Conservation (phyloP, 2,113 vertebrate genomes). For the Ameiurus melas region DNA sequence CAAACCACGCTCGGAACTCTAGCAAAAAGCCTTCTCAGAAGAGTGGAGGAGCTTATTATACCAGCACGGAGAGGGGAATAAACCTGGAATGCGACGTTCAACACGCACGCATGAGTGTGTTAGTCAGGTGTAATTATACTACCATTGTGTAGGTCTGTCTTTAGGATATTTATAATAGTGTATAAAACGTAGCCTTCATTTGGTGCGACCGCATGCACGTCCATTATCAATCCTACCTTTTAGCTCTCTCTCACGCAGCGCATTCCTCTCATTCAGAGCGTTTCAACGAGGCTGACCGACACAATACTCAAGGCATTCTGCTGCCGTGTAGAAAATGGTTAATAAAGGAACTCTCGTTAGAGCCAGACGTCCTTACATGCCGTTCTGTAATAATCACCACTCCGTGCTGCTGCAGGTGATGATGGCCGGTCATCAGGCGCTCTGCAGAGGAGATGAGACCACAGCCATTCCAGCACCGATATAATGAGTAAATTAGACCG, state of each 20-base stretch:
- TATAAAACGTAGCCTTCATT: neutral
- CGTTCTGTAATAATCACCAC: neutral
- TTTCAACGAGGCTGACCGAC: neutral
- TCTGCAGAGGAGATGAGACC: constrained; percentile 57
- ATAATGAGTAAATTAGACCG: constrained; percentile 54
- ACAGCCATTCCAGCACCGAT: constrained; percentile 62
- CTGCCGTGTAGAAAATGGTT: neutral
- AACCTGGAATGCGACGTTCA: too few species aligned
- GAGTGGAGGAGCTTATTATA: too few species aligned
- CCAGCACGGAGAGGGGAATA: too few species aligned
- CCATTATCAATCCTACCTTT: neutral
- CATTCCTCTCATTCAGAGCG: neutral
- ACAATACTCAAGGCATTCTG: neutral
- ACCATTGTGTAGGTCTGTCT: too few species aligned
- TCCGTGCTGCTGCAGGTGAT: constrained; percentile 38
- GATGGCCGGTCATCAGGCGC: constrained; percentile 55
- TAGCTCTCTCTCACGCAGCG: neutral
- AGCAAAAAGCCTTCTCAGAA: too few species aligned
- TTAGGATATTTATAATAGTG: neutral
- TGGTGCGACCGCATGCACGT: neutral
- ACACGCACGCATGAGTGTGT: too few species aligned
- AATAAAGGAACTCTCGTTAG: neutral
- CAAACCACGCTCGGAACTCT: too few species aligned
- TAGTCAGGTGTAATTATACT: too few species aligned
- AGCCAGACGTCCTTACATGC: neutral